Conservation (phyloP, 2,888 invertebrate genomes). For the Caenorhabditis sp. region DNA sequence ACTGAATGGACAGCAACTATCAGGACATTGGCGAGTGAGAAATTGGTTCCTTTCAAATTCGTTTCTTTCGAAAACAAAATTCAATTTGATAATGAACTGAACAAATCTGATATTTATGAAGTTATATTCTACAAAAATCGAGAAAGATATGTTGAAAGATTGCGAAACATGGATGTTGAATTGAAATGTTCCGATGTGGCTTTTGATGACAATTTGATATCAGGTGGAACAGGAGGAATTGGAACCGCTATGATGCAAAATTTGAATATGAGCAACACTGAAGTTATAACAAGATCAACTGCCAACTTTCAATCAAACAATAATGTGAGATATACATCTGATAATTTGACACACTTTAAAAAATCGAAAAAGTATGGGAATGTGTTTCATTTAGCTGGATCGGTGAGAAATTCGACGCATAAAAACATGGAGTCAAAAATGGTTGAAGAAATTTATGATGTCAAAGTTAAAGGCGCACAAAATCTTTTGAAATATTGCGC, state of each 20-base stretch:
- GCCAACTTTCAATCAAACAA: not conserved
- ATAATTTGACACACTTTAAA: not conserved
- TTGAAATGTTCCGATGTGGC: not conserved
- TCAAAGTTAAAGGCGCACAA: conserved; percentile 55
- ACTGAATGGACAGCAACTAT: conserved; percentile 51
- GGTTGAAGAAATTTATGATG: conserved; percentile 38
- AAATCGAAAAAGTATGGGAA: conserved; percentile 15
- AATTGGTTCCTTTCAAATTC: conserved; percentile 29
- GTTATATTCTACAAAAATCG: conserved; percentile 38
- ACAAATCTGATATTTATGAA: conserved; percentile 25
- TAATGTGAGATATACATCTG: not conserved
- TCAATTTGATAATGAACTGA: conserved; percentile 40
- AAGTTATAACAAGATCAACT: conserved; percentile 22
- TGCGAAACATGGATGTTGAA: not conserved
- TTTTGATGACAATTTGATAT: conserved; percentile 37
- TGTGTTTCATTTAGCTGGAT: conserved; percentile 62
- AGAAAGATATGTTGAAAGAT: conserved; percentile 36
- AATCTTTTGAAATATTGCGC: conserved; percentile 30
- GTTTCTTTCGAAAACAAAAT: conserved; percentile 31
- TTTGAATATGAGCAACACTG: conserved; percentile 19
- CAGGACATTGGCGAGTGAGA: conserved; percentile 48
- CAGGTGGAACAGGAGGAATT: conserved; percentile 62
- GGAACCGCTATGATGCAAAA: conserved; percentile 38
- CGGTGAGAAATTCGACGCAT: conserved; percentile 46
- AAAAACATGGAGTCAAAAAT: conserved; percentile 24